Base-by-base conservation (phyloP, 2,797 vertebrate species). In the Zalophus californianus region DNA sequence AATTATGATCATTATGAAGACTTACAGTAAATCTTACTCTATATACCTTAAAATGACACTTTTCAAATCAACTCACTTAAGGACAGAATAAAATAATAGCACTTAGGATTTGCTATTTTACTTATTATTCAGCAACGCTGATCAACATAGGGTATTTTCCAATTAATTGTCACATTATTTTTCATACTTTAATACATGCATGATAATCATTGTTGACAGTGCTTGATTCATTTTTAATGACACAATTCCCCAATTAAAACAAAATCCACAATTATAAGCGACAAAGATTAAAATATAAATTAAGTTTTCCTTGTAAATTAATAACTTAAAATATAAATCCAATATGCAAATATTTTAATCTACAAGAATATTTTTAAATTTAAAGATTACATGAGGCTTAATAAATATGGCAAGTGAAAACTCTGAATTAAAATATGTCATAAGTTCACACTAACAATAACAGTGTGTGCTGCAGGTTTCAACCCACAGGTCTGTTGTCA, bases 211-310 rank as follows among this genome's bases (percentile, higher is more conserved):
- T 64, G 3, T 23, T 96, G 14, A 93, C 5, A 48, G 4, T 50
- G 4, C 5, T 29, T 82, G 32, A 75, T 21, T 97, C 16, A 56
- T 12, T 94, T 95, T 95, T 96, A 64, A 54, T 87, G 78, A 73
- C 32, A 96, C 7, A 94, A 92, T 78, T 94, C 68, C 1, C n/a
- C 91, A 96, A 95, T 85, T 97, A 38, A 89, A 96, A 75, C 1
- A 88, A 88, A 97, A 62, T 78, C 93, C 15, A 78, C 20, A 93
- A 29, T 54, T 54, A 48, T 13, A 72, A 48, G 18, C 72, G 62
- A 75, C 48, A 90, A 86, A 93, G 13, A 73, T 77, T 79, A 94
- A 94, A 86, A 88, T 29, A 27, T 70, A 60, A 83, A 90, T 48
- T 25, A 80, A 21, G 8, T 77, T 94, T 94, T 48, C 27, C 21